Evolutionary conservation across 2,113 vertebrate species (phyloP).

Genomic region (Perognathus longimembris): DNA sequence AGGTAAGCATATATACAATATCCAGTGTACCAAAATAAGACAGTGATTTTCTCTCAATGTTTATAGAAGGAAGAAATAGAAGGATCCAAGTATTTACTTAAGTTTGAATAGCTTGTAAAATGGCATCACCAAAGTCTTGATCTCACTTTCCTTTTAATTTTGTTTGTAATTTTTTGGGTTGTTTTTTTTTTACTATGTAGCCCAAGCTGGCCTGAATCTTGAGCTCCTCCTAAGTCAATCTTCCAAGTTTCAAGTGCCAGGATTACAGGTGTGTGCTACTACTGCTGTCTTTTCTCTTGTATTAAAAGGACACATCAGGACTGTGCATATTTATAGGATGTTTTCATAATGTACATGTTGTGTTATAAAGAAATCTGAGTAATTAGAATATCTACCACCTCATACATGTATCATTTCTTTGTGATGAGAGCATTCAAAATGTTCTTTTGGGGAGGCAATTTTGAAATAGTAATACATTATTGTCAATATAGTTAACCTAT

Average conservation of each 20-base stretch:
- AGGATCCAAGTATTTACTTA: neutral
- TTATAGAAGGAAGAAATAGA: constrained; percentile 28
- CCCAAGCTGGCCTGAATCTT: neutral
- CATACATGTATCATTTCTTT: neutral
- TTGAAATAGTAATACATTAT: neutral
- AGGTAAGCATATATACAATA: too few species aligned
- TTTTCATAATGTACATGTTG: neutral
- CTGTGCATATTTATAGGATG: neutral
- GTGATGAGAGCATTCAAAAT: neutral
- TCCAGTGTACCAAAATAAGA: too few species aligned
- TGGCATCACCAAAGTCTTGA: neutral
- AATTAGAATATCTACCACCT: neutral
- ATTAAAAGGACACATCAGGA: neutral
- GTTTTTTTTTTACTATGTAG: neutral
- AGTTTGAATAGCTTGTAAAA: constrained; percentile 21
- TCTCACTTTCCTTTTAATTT: neutral
- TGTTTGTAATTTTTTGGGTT: neutral
- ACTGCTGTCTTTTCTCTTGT: neutral
- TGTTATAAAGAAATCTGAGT: neutral
- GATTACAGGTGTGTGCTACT: neutral
- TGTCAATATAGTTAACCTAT: neutral
- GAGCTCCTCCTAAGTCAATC: neutral
- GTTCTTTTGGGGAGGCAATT: neutral
- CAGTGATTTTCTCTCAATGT: neutral
- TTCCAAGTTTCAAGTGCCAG: neutral